phyloP scores from a whole-genome alignment of 2,797 vertebrate genomes.

The Protonibea diacanthus region DNA sequence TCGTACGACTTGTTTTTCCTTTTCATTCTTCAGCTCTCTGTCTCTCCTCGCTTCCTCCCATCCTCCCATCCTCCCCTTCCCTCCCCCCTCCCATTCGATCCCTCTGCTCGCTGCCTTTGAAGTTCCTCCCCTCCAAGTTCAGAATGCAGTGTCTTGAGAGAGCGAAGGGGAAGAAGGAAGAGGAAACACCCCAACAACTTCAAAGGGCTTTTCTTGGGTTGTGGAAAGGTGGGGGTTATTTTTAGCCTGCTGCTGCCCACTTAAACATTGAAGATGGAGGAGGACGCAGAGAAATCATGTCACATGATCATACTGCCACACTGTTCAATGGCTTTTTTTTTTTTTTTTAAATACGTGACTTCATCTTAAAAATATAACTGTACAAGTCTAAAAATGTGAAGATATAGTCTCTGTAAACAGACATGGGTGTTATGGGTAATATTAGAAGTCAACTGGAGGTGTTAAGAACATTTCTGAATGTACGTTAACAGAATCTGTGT shows the following conservation, averaged over 20 bases:
- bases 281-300: conserved; percentile 13
- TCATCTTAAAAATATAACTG: neutral
- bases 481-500: neutral
- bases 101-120: conserved; percentile 64
- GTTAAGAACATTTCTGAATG: neutral
- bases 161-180: conserved; percentile 46
- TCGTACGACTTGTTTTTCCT: conserved; percentile 11
- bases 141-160: conserved; percentile 65
- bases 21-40: conserved; percentile 37
- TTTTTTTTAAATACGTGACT: neutral
- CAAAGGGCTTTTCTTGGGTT: conserved; percentile 74
- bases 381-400: neutral
- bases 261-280: conserved; percentile 57
- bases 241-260: conserved; percentile 67
- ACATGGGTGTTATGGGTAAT: neutral
- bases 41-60: conserved; percentile 13
- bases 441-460: neutral
- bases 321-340: neutral
- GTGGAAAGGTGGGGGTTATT: conserved; percentile 72
- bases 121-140: conserved; percentile 65
- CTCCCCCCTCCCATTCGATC: conserved; percentile 40
- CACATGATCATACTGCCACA: neutral
- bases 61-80: conserved; percentile 19
- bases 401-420: neutral
- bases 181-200: conserved; percentile 67